Percentiles rank a stretch among this genome's conserved stretches.
Conservation (phyloP, 2,797 vertebrate species). For the Smutsia gigantea region DNA sequence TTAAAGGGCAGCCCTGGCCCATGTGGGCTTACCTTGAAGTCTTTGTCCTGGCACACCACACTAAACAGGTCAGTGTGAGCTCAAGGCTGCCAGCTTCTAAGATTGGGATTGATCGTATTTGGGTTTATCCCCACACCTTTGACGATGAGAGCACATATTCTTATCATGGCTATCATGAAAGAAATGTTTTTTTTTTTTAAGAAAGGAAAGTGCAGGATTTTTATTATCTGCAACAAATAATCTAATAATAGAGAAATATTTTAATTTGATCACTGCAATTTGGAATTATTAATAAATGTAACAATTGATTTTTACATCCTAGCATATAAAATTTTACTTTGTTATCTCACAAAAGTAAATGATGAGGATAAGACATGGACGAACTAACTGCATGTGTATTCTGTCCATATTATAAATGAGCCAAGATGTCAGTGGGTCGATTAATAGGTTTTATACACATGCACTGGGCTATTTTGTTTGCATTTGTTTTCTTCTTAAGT, state of each 20-base stretch:
- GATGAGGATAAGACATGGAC: not conserved
- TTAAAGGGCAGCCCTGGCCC: constrained; percentile 85
- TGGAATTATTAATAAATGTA: not conserved
- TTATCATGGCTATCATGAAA: not conserved
- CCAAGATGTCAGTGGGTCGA: not conserved
- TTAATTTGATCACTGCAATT: not conserved
- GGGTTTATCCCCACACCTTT: not conserved
- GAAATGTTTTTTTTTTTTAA: not conserved
- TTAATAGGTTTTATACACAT: not conserved
- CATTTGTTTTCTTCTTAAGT: not conserved
- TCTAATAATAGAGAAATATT: not conserved
- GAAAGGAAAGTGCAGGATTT: not conserved
- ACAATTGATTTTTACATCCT: not conserved
- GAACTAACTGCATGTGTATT: not conserved
- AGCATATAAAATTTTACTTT: not conserved
- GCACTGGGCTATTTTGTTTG: not conserved
- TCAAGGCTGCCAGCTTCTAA: not conserved
- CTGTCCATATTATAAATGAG: not conserved
- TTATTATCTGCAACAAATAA: not conserved
- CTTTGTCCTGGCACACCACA: constrained; percentile 90
- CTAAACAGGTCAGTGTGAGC: constrained; percentile 90
- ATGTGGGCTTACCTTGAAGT: constrained; percentile 87
- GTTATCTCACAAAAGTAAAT: not conserved
- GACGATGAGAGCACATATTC: not conserved
- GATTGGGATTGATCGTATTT: not conserved